phyloP scores from a whole-genome alignment of 2,888 invertebrate genomes.

The Mesorhabditis belari region DNA sequence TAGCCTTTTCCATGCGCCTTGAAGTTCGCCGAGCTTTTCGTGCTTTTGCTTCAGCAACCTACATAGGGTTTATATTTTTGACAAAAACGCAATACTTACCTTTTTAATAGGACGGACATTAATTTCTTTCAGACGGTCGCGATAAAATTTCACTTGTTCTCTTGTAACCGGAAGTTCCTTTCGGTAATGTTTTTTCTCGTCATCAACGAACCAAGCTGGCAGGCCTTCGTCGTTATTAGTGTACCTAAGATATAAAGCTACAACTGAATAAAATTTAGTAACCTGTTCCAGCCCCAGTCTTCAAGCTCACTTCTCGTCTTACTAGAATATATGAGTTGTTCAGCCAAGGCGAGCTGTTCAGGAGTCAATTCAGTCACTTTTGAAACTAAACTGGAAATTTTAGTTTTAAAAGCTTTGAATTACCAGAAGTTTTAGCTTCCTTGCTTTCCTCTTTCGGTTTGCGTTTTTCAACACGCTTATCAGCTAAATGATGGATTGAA shows the following conservation, averaged over 20 bases:
- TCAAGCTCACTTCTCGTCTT: slow-evolving; percentile 75
- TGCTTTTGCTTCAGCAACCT: slow-evolving; percentile 88
- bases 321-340: slow-evolving; percentile 79
- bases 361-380: slow-evolving; percentile 66
- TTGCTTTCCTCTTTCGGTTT: slow-evolving; percentile 23
- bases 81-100: too few species aligned
- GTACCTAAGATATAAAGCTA: slow-evolving; percentile 59
- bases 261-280: neutral
- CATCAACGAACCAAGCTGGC: slow-evolving; percentile 90
- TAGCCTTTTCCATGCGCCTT: slow-evolving; percentile 77
- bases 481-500: too few species aligned
- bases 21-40: slow-evolving; percentile 77
- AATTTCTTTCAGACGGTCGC: slow-evolving; percentile 68
- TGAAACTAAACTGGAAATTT: slow-evolving; percentile 11
- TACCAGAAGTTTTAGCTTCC: slow-evolving; percentile 5
- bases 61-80: neutral
- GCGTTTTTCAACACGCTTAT: slow-evolving; percentile 24
- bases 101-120: slow-evolving; percentile 94
- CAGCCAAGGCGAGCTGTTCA: slow-evolving; percentile 83
- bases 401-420: neutral
- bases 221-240: slow-evolving; percentile 82
- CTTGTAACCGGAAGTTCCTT: slow-evolving; percentile 71
- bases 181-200: slow-evolving; percentile 82
- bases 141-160: slow-evolving; percentile 71
- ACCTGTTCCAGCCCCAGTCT: slow-evolving; percentile 49